These are phyloP conservation scores for Salminus brasiliensis DNA, from an alignment of 2,113 vertebrate species.

Conservation along the genomic window DNA sequence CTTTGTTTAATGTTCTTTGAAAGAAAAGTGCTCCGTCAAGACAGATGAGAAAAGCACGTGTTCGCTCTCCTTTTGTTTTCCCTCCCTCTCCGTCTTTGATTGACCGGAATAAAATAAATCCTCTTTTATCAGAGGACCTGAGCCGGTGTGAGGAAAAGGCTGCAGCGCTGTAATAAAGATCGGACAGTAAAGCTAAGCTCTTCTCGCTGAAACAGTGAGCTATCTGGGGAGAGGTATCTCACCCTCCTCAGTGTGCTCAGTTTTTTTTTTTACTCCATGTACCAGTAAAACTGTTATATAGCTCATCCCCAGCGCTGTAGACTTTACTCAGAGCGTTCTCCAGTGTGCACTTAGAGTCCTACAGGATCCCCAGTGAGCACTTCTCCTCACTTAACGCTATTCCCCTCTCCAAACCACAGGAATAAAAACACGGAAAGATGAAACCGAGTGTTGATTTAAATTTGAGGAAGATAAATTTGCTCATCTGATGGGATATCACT, in stretches of 20 bases:
- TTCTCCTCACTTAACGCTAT: background rate
- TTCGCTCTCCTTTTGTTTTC: constrained; percentile 10
- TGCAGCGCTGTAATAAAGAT: constrained; percentile 10
- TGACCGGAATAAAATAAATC: constrained; percentile 34
- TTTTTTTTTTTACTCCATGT: background rate
- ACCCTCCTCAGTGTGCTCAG: background rate
- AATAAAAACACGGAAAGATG: background rate
- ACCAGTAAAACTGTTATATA: background rate
- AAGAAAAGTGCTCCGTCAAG: constrained; percentile 29
- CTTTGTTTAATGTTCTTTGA: constrained; percentile 23
- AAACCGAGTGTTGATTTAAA: too few relatives aligned
- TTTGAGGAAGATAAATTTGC: too few relatives aligned
- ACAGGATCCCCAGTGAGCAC: background rate
- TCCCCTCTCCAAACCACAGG: background rate
- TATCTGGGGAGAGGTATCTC: background rate
- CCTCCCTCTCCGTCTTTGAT: background rate
- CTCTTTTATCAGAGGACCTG: constrained; percentile 5
- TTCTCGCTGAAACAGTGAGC: background rate
- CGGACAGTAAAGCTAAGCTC: background rate
- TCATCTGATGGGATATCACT: too few relatives aligned
- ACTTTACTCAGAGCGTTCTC: background rate
- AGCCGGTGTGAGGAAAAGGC: constrained; percentile 2
- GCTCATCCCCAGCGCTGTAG: background rate
- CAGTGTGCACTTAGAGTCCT: background rate
- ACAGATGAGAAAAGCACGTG: constrained; percentile 17